Percentiles rank a stretch among this genome's conserved stretches.
These are phyloP conservation scores for Synanthedon andrenaeformis DNA, from an alignment of 2,888 invertebrate species.

Conservation along the genomic window DNA sequence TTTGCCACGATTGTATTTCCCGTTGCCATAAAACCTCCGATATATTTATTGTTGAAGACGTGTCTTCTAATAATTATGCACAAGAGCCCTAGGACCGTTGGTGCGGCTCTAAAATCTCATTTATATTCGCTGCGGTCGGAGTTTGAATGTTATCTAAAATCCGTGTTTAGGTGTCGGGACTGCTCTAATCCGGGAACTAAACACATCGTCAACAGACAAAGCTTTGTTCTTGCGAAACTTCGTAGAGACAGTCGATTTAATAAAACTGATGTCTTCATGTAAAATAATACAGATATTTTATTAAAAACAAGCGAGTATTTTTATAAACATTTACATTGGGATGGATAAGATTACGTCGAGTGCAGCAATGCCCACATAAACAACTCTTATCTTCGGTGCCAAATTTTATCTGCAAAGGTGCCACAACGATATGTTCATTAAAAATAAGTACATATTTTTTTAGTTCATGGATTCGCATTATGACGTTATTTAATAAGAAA, in stretches of 20 bases:
- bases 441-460: conserved; percentile 3
- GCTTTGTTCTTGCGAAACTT: conserved; percentile 46
- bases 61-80: conserved; percentile 59
- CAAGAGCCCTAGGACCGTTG: conserved; percentile 51
- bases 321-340: conserved; percentile 14
- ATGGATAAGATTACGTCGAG: conserved; percentile 24
- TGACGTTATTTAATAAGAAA: too few species aligned
- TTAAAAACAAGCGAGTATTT: conserved; percentile 4
- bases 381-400: conserved; percentile 12
- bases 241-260: not conserved
- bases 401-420: conserved; percentile 13
- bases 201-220: conserved; percentile 61
- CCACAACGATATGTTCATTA: conserved; percentile 2
- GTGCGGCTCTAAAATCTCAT: conserved; percentile 62
- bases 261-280: too few species aligned
- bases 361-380: conserved; percentile 4
- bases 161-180: conserved; percentile 70
- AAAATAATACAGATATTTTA: too few species aligned
- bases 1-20: conserved; percentile 42
- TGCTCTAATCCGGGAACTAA: conserved; percentile 67
- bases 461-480: not conserved
- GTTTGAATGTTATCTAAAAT: conserved; percentile 70
- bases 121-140: conserved; percentile 67
- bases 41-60: conserved; percentile 30
- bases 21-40: conserved; percentile 26